phyloP scores from a whole-genome alignment of 2,113 vertebrate species.

The Chaetorhynchus papuensis region DNA sequence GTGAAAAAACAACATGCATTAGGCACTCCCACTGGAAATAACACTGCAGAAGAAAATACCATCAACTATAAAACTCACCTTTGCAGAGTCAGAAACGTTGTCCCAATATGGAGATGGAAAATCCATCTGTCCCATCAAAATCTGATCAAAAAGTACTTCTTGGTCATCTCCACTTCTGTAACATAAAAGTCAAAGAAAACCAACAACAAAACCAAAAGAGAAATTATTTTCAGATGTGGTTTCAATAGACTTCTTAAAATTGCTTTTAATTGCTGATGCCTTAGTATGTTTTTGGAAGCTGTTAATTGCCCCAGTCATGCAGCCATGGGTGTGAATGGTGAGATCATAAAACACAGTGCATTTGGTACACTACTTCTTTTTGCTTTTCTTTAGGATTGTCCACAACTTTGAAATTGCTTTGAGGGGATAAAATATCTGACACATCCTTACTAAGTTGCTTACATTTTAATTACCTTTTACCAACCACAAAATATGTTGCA shows the following conservation, averaged over 20 bases:
- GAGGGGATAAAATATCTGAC: not conserved
- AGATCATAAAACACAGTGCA: not conserved
- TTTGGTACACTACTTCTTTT: not conserved
- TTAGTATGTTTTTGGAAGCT: not conserved
- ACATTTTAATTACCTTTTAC: slow-evolving; percentile 16
- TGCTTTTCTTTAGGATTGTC: not conserved
- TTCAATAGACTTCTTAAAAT: not conserved
- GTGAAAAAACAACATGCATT: not conserved
- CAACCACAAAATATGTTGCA: not conserved
- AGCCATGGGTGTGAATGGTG: not conserved
- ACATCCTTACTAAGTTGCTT: not conserved
- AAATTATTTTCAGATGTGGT: not conserved
- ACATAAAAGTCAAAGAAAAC: not conserved
- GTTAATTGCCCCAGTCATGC: not conserved
- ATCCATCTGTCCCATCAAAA: slow-evolving; percentile 88
- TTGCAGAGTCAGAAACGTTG: slow-evolving; percentile 89
- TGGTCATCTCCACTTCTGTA: slow-evolving; percentile 87
- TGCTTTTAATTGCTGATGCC: not conserved
- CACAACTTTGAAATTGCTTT: not conserved
- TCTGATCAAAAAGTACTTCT: slow-evolving; percentile 92
- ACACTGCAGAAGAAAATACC: not conserved
- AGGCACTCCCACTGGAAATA: not conserved
- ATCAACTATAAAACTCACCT: slow-evolving; percentile 70
- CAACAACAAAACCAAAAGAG: not conserved
- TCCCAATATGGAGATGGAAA: slow-evolving; percentile 95